phyloP scores from a whole-genome alignment of 2,797 vertebrate species.

The Chromis chromis region DNA sequence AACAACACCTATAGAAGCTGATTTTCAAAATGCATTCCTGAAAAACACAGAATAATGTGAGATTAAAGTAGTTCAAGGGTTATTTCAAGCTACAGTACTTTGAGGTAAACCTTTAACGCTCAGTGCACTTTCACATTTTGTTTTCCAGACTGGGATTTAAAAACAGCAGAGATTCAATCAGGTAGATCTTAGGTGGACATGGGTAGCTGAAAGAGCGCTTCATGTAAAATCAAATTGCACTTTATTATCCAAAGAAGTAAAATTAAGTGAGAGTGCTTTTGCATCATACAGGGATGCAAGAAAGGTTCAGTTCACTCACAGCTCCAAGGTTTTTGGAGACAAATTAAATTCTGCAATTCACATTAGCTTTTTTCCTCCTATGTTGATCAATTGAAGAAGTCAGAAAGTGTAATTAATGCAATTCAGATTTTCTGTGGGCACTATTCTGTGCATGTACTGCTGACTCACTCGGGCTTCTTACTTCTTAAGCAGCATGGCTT shows the following conservation, averaged over 20 bases:
- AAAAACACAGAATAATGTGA: neutral
- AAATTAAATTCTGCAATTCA: neutral
- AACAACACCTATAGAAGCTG: neutral
- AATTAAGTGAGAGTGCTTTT: neutral
- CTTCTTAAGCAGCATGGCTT: conserved; percentile 58
- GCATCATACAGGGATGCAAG: neutral
- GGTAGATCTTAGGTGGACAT: neutral
- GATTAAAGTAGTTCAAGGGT: neutral
- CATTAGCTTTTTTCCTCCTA: neutral
- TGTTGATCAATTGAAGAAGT: conserved; percentile 4
- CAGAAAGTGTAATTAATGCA: conserved; percentile 37
- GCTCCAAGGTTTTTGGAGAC: neutral
- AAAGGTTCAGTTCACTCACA: neutral
- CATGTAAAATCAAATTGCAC: conserved; percentile 1
- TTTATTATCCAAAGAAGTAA: neutral
- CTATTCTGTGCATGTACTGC: conserved; percentile 52
- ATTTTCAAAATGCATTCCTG: neutral
- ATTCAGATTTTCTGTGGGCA: conserved; percentile 32
- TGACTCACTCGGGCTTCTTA: conserved; percentile 61
- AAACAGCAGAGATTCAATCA: conserved; percentile 5
- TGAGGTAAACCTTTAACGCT: neutral
- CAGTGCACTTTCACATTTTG: neutral
- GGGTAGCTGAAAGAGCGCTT: neutral
- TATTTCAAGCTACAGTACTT: neutral
- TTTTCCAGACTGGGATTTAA: conserved; percentile 5